These are phyloP conservation scores for Diaphora mendica DNA, from an alignment of 2,888 invertebrate genomes.

Conservation along the genomic window DNA sequence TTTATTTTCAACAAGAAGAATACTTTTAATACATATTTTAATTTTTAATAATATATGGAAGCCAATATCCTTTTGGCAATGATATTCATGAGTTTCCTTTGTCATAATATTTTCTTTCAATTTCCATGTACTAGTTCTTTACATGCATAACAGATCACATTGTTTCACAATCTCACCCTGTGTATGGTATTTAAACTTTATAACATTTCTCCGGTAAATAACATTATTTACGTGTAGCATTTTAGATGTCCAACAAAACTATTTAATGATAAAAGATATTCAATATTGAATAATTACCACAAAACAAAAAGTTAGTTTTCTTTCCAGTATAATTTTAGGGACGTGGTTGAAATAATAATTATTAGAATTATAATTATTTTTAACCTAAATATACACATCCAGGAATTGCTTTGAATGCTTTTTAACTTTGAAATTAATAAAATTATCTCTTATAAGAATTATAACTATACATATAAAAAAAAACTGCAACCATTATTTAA, in stretches of 20 bases:
- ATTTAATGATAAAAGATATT: not conserved
- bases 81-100: not conserved
- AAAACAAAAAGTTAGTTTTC: not conserved
- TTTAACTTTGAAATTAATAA: not conserved
- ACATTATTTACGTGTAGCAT: not conserved
- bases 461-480: too few relatives aligned
- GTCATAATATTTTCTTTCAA: not conserved
- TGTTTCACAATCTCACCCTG: slow-evolving; percentile 12
- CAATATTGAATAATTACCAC: not conserved
- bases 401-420: not conserved
- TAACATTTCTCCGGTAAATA: not conserved
- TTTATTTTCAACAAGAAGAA: not conserved
- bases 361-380: not conserved
- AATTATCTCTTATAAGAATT: not conserved
- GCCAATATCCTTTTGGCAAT: not conserved
- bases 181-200: slow-evolving; percentile 6
- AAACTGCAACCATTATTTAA: not conserved
- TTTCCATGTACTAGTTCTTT: not conserved
- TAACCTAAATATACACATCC: not conserved
- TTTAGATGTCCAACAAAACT: not conserved
- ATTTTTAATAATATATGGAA: not conserved
- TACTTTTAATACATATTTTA: not conserved
- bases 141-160: slow-evolving; percentile 12
- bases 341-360: not conserved
- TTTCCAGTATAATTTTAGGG: not conserved